Evolutionary conservation across 2,888 invertebrate species (phyloP), one percentile per base, ranked within the genome.

Genomic region (Tipula lateralis): DNA sequence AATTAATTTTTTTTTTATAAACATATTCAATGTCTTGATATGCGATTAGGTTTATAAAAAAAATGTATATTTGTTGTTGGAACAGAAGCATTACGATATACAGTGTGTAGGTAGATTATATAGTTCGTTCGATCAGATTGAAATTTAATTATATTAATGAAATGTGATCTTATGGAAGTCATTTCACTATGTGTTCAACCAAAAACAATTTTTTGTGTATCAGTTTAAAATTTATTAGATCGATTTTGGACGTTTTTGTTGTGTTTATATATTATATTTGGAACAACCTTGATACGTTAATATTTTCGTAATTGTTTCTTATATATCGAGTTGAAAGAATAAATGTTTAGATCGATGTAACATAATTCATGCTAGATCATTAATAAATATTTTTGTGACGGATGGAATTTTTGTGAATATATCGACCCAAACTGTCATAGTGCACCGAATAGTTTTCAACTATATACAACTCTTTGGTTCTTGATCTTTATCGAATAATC

Each of bases 71-170:
- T 66, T 66, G 66, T 66, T 66, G 66, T 66, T 66, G 66, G 66
- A 66, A 66, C 66, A 66, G 66, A 66, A 66, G 66, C 66, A 66
- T 66, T 66, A 66, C 66, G 66, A 66, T 66, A 24, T 66, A 24
- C 24, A 24, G 44, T 44, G 44, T 44, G 66, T 66, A 66, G 66
- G 66, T 24, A 66, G 66, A 66, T 66, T 66, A 24, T 66, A 66
- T 24, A 66, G 66, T 50, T 50, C 50, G 44, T 66, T 50, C 24
- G 66, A 66, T 66, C 66, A 66, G 66, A 66, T 66, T 24, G 66
- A 66, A 66, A 66, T 66, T 66, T 66, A 66, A 66, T 66, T 66
- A 66, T 24, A 66, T 66, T 66, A 66, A 66, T 66, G 66, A 66
- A 66, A 66, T 66, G 66, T 66, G 66, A 66, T 66, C 66, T 66